Evolutionary conservation across 2,113 vertebrate genomes (phyloP).

Genomic region (Brachypteracias leptosomus): DNA sequence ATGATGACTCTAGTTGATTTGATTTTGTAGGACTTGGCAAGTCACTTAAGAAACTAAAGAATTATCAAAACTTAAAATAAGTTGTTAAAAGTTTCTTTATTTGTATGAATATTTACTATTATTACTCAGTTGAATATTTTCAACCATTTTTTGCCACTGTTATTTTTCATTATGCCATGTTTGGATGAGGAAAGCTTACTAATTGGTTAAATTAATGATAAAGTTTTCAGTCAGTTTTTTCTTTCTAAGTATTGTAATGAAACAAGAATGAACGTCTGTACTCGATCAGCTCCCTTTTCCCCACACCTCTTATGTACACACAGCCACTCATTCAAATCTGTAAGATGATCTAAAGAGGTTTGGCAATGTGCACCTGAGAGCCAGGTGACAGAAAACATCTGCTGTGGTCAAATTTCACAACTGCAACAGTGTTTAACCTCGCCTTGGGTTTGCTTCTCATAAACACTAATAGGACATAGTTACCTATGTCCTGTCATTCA

Average conservation of each 20-base stretch:
- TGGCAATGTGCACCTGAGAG: not conserved
- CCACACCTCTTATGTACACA: not conserved
- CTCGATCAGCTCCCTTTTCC: not conserved
- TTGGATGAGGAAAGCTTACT: not conserved
- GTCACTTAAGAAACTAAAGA: not conserved
- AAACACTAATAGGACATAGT: not conserved
- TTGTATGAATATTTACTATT: not conserved
- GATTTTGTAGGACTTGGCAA: not conserved
- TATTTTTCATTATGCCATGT: not conserved
- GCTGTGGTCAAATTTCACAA: not conserved
- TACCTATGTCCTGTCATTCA: not conserved
- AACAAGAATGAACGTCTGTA: not conserved
- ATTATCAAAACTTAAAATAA: not conserved
- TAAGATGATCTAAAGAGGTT: not conserved
- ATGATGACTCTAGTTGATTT: not conserved
- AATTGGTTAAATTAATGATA: not conserved
- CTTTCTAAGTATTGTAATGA: not conserved
- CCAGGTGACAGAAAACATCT: not conserved
- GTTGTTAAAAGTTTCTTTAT: not conserved
- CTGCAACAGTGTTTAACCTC: not conserved
- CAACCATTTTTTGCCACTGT: not conserved
- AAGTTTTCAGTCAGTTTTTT: not conserved
- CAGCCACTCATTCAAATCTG: not conserved
- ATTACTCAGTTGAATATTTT: not conserved
- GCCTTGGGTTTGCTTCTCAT: not conserved